Evolutionary conservation across 2,797 vertebrate genomes (phyloP), one percentile per base, ranked within the genome.

Genomic region (Australoheros facetus): DNA sequence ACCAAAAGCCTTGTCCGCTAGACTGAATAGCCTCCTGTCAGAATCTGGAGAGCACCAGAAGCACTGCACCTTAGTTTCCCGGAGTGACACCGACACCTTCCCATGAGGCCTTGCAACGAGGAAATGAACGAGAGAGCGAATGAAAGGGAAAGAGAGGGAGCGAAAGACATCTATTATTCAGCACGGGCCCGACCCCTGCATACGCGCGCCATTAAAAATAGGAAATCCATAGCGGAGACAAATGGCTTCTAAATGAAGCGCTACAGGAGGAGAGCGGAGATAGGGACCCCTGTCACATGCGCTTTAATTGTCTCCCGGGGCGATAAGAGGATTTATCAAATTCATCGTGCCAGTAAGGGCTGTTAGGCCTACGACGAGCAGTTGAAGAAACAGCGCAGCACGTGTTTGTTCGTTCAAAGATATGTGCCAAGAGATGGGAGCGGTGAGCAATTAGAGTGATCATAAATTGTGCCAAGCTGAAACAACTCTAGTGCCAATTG

Each of bases 191-290:
- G 86, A 92, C 91, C 91, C 92, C 91, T 86, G 88, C 90, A 92
- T 92, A 91, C 90, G 91, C 86, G 32, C 81, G 85, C 91, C 93
- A 93, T 95, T 95, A 95, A 95, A 95, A 95, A 94, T 94, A 95
- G 95, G 93, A 95, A 95, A 96, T 95, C 94, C 92, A 94, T 95
- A 94, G 94, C 82, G 83, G 92, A 95, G 94, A 95, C 93, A 95
- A 95, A 95, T 95, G 93, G 92, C 89, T 92, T 93, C 94, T 95
- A 95, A 95, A 95, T 95, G 94, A 95, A 95, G 93, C 93, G 81
- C 93, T 92, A 92, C 92, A 91, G 91, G 93, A 93, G 92, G 89
- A 91, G 89, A 93, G 84, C 87, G 91, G 93, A 95, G 93, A 95
- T 94, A 94, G 93, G 92, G 88, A 93, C 93, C 92, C 93, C 93